phyloP scores from a whole-genome alignment of 2,888 invertebrate species.

The Nomada ruficornis region DNA sequence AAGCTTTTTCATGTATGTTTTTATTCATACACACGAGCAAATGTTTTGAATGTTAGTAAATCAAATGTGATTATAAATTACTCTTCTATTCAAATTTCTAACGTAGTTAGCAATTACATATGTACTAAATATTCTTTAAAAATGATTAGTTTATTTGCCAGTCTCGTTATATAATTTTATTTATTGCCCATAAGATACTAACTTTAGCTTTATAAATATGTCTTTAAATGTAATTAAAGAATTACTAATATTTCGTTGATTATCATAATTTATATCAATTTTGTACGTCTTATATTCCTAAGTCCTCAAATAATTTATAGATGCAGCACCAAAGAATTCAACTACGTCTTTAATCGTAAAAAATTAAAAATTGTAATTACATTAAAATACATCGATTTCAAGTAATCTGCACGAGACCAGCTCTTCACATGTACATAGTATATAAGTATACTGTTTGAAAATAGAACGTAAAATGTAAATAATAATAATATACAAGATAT shows the following conservation, averaged over 20 bases:
- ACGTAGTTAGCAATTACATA: neutral
- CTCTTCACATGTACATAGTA: slow-evolving; percentile 42
- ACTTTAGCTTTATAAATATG: neutral
- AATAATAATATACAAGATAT: slow-evolving; percentile 53
- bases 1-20: slow-evolving; percentile 5
- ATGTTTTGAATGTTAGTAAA: slow-evolving; percentile 16
- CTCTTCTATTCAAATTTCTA: slow-evolving; percentile 3
- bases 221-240: slow-evolving; percentile 19
- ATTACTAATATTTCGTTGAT: slow-evolving; percentile 8
- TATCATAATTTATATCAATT: neutral
- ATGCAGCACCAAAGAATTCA: slow-evolving; percentile 31
- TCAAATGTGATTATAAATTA: slow-evolving; percentile 18
- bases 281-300: neutral
- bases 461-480: slow-evolving; percentile 37
- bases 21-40: slow-evolving; percentile 20
- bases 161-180: slow-evolving; percentile 35
- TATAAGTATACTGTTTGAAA: slow-evolving; percentile 39
- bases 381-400: slow-evolving; percentile 42
- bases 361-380: slow-evolving; percentile 37
- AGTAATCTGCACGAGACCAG: slow-evolving; percentile 53
- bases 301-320: slow-evolving; percentile 15
- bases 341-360: slow-evolving; percentile 50
- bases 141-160: slow-evolving; percentile 27
- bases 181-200: neutral
- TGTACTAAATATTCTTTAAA: slow-evolving; percentile 10